Base-by-base conservation (phyloP, 2,797 vertebrate species). In the Kryptolebias ocellatus region DNA sequence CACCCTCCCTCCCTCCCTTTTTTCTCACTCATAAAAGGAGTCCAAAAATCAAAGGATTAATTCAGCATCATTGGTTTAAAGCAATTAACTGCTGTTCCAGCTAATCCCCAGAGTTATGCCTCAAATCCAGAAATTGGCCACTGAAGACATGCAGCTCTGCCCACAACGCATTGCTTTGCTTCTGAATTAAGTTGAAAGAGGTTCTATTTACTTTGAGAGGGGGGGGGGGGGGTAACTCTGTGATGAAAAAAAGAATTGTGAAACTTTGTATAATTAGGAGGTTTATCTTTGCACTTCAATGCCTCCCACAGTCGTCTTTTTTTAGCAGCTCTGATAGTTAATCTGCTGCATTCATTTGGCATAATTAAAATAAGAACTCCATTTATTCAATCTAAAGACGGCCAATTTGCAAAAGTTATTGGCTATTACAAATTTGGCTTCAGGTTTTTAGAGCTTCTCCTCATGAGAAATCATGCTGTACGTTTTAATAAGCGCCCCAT, bases 91-190 rank as follows among this genome's bases (percentile, higher is more conserved):
- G 75, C 78, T 78, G 76, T 80, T 85, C 78, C 72, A 53, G 59
- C 70, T 91, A 90, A 93, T 92, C 90, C 87, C 61, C 67, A 37
- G 73, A 89, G 88, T 84, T 89, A 81, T 81, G 80, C 76, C 68
- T 89, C 70, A 83, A 85, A 90, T 88, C 87, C 85, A 67, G 78
- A 83, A 86, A 86, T 87, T 89, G 88, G 84, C 78, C 85, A 67
- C 60, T 75, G 74, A 77, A 89, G 86, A 88, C 74, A 78, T 76
- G 68, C 72, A 44, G 81, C 83, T 87, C 78, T 79, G 74, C 78
- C 71, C 70, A 68, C 78, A 53, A 66, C 31, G 27, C 79, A 85
- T 88, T 90, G 77, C 89, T 81, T 62, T 46, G 28, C 54, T 64
- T 69, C 10, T 83, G 80, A 89, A 88, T 80, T 63, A 68, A 72